A percentile compares a stretch with the other conserved stretches of the same genome.
Evolutionary conservation across 2,888 invertebrate genomes (phyloP).

Genomic region (Andrena flavipes): DNA sequence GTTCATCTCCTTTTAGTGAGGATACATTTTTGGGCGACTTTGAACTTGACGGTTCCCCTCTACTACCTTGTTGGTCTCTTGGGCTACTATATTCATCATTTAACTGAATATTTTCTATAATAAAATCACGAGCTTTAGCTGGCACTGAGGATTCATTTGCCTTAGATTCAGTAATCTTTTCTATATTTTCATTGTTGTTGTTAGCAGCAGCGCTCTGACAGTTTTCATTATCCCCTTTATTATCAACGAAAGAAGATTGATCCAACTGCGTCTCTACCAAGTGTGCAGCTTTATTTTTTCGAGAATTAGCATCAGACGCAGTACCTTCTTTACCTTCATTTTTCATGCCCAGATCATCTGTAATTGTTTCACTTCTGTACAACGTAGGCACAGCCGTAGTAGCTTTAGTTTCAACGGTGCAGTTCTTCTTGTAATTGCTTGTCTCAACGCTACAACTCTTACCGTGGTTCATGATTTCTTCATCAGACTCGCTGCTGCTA

Average conservation of each 20-base stretch:
- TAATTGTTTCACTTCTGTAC: background rate
- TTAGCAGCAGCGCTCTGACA: background rate
- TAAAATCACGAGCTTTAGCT: background rate
- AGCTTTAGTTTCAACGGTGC: background rate
- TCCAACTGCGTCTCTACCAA: background rate
- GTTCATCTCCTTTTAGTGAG: background rate
- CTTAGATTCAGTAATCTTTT: background rate
- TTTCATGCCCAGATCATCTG: background rate
- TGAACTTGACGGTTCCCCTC: background rate
- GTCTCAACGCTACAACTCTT: conserved; percentile 6
- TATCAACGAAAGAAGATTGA: background rate
- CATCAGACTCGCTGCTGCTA: conserved; percentile 49
- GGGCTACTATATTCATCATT: background rate
- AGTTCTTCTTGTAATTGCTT: background rate
- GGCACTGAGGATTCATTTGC: background rate
- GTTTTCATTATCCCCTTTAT: background rate
- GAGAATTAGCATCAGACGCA: background rate
- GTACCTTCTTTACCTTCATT: background rate
- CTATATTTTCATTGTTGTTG: background rate
- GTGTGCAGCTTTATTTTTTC: background rate
- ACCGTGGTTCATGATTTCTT: conserved; percentile 12
- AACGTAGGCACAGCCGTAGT: background rate
- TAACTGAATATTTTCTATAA: background rate
- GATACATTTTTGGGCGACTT: conserved; percentile 1
- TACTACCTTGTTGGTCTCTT: background rate